A percentile compares a stretch with the other conserved stretches of the same genome.
Conservation (phyloP, 2,797 vertebrate species). For the Vultur gryphus region DNA sequence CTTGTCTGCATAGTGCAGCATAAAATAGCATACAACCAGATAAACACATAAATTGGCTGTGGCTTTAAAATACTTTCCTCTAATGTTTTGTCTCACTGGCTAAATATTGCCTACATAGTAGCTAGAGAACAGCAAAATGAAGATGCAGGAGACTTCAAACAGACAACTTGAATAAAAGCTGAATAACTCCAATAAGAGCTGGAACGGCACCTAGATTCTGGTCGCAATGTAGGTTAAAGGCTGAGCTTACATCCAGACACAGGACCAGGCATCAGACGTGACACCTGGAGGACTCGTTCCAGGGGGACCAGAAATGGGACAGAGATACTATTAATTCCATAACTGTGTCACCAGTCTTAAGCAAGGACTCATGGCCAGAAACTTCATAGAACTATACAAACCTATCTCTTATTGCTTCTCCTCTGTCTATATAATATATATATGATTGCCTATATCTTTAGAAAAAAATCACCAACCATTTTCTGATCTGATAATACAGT, state of each 20-base stretch:
- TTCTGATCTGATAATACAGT: neutral
- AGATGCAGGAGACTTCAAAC: neutral
- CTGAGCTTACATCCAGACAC: constrained; percentile 33
- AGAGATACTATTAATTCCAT: constrained; percentile 50
- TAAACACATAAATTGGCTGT: neutral
- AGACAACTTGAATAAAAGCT: neutral
- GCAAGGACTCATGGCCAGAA: constrained; percentile 30
- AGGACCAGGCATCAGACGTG: constrained; percentile 18
- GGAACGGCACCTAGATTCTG: constrained; percentile 37
- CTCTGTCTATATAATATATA: neutral
- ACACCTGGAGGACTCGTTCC: constrained; percentile 37
- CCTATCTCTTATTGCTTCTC: neutral
- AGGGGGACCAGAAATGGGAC: constrained; percentile 54
- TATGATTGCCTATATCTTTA: neutral
- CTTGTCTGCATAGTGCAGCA: neutral
- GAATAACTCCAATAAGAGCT: neutral
- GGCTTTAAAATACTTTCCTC: neutral
- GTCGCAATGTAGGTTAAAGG: constrained; percentile 42
- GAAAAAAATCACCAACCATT: neutral
- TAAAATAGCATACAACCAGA: neutral
- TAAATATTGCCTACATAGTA: neutral
- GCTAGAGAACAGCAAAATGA: neutral
- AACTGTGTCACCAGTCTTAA: constrained; percentile 48
- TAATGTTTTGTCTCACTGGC: neutral
- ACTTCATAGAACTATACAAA: neutral